phyloP scores from a whole-genome alignment of 1,140 invertebrate genomes.

The Bactericera cockerelli region DNA sequence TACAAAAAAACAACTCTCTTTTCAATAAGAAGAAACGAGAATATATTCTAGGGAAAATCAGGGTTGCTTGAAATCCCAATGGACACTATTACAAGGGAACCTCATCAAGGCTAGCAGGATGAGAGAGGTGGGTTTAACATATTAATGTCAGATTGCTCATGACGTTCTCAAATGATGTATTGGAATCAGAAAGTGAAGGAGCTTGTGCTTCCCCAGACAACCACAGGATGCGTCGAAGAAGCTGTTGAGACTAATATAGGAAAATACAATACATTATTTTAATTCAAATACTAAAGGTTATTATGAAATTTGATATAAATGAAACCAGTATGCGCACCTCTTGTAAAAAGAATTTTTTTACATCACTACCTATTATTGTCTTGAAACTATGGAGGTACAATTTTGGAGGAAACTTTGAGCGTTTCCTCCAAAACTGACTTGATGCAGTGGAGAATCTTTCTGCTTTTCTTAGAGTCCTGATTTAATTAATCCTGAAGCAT shows the following conservation, averaged over 20 bases:
- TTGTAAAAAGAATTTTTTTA: too few relatives aligned
- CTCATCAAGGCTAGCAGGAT: background rate
- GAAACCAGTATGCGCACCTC: too few relatives aligned
- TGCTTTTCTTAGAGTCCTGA: background rate
- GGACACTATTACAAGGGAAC: constrained; percentile 7
- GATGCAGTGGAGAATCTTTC: background rate
- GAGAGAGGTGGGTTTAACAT: constrained; percentile 4
- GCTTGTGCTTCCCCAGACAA: background rate
- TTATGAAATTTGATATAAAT: too few relatives aligned
- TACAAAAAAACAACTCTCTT: background rate
- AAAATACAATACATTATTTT: too few relatives aligned
- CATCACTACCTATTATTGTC: too few relatives aligned
- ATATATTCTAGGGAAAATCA: background rate
- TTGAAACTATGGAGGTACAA: too few relatives aligned
- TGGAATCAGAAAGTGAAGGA: background rate
- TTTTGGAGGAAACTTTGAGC: too few relatives aligned
- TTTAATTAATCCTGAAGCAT: constrained; percentile 9
- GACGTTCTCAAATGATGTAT: constrained; percentile 9
- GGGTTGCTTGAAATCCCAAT: constrained; percentile 7
- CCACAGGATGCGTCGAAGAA: too few relatives aligned
- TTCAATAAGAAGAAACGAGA: background rate
- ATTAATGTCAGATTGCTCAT: constrained; percentile 9
- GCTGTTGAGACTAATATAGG: too few relatives aligned
- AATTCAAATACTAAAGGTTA: too few relatives aligned
- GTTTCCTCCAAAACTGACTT: too few relatives aligned